Percentiles rank a stretch among this genome's conserved stretches.
Conservation (phyloP, 2,113 vertebrate genomes). For the Cacatua alba region DNA sequence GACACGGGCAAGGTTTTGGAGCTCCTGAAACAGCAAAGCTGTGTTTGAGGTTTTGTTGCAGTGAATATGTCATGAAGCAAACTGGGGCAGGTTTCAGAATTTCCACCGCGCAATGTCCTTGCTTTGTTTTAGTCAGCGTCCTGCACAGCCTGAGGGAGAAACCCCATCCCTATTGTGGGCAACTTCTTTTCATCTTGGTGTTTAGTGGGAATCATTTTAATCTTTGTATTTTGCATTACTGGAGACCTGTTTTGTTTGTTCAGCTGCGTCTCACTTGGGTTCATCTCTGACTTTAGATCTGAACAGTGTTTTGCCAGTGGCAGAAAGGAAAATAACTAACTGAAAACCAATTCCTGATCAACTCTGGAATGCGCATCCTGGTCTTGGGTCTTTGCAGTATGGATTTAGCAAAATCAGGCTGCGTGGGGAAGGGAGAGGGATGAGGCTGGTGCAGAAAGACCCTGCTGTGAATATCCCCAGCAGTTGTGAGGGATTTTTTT, state of each 20-base stretch:
- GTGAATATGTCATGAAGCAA: background rate
- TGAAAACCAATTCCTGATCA: background rate
- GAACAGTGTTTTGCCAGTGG: background rate
- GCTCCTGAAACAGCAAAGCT: background rate
- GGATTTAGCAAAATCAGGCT: background rate
- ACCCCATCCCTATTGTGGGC: background rate
- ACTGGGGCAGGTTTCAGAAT: background rate
- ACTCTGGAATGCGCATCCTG: background rate
- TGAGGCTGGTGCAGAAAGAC: background rate
- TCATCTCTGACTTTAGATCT: background rate
- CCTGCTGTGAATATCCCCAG: background rate
- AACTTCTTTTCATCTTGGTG: background rate
- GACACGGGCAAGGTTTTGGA: background rate
- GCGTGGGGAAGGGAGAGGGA: background rate
- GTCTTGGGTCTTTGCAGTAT: background rate
- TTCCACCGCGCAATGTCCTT: background rate
- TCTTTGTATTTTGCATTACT: background rate
- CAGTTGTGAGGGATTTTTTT: background rate
- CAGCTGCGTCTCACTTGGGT: background rate
- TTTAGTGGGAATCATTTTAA: background rate
- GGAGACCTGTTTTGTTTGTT: background rate
- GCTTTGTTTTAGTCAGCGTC: background rate
- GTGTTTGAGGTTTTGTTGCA: background rate
- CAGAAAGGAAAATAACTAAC: background rate
- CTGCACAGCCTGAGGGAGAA: background rate